A percentile compares a stretch with the other conserved stretches of the same genome.
Evolutionary conservation across 2,797 vertebrate genomes (phyloP).

Genomic region (Enteromius argenteus): DNA sequence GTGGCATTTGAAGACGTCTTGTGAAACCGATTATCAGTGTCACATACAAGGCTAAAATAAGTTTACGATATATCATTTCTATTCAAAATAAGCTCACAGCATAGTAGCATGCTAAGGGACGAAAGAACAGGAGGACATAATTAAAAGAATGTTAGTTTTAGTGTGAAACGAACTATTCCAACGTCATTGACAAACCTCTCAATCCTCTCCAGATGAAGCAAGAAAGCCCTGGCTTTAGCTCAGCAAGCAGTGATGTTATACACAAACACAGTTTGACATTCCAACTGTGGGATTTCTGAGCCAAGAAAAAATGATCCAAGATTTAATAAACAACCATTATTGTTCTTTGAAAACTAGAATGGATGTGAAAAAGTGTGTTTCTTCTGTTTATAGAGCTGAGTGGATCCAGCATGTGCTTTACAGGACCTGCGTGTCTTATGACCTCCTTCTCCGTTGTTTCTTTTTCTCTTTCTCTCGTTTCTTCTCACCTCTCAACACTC

Average conservation of each 20-base stretch:
- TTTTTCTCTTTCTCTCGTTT: constrained; percentile 43
- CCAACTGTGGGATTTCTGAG: constrained; percentile 56
- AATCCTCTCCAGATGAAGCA: constrained; percentile 61
- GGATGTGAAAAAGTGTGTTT: constrained; percentile 66
- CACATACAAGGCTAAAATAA: constrained; percentile 32
- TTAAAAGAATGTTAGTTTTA: constrained; percentile 26
- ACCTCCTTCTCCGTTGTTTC: constrained; percentile 59
- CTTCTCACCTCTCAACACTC: constrained; percentile 61
- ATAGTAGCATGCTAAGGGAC: constrained; percentile 15
- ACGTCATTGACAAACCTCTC: constrained; percentile 26
- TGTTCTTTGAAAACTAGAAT: constrained; percentile 71
- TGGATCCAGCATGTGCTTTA: constrained; percentile 69
- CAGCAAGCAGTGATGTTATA: constrained; percentile 63
- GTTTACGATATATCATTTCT: constrained; percentile 4
- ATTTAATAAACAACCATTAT: constrained; percentile 72
- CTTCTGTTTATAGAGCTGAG: constrained; percentile 71
- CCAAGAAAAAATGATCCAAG: constrained; percentile 65
- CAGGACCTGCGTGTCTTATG: constrained; percentile 52
- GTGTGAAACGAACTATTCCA: constrained; percentile 32
- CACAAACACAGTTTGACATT: constrained; percentile 66
- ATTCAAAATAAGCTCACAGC: constrained; percentile 37
- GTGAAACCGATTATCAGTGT: constrained; percentile 50
- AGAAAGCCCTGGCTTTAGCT: constrained; percentile 66
- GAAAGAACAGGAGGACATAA: not conserved
- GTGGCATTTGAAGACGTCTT: constrained; percentile 42